phyloP scores from a whole-genome alignment of 2,113 vertebrate species.

The Muntiacus muntjak region DNA sequence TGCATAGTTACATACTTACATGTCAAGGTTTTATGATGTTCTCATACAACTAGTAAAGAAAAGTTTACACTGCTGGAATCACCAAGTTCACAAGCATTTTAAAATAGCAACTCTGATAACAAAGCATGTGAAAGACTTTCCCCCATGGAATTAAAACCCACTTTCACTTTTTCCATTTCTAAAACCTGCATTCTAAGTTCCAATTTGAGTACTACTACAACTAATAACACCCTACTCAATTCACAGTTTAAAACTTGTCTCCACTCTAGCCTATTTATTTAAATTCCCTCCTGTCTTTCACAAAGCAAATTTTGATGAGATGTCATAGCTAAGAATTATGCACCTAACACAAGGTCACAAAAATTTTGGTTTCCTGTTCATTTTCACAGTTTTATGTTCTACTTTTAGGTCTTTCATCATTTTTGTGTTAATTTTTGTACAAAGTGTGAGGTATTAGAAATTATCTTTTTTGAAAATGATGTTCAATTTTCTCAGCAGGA shows the following conservation, averaged over 20 bases:
- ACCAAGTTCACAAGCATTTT: neutral
- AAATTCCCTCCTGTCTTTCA: neutral
- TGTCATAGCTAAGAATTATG: neutral
- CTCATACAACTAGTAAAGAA: neutral
- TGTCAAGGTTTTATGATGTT: neutral
- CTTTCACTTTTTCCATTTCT: neutral
- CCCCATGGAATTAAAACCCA: neutral
- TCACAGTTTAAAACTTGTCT: neutral
- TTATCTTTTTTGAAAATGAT: neutral
- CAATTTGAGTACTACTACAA: neutral
- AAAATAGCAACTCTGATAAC: neutral
- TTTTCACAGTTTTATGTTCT: neutral
- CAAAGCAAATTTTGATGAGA: neutral
- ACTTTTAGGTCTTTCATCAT: neutral
- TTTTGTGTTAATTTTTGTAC: neutral
- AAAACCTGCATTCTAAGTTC: neutral
- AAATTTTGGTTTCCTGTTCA: neutral
- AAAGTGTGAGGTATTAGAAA: neutral
- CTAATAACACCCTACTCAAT: neutral
- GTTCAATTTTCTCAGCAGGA: neutral
- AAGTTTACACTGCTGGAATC: neutral
- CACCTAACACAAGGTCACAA: neutral
- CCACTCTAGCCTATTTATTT: neutral
- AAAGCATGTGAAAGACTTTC: neutral
- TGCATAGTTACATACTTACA: neutral